These are phyloP conservation scores for Antigone vipio DNA, from an alignment of 2,113 vertebrate genomes.

Conservation along the genomic window DNA sequence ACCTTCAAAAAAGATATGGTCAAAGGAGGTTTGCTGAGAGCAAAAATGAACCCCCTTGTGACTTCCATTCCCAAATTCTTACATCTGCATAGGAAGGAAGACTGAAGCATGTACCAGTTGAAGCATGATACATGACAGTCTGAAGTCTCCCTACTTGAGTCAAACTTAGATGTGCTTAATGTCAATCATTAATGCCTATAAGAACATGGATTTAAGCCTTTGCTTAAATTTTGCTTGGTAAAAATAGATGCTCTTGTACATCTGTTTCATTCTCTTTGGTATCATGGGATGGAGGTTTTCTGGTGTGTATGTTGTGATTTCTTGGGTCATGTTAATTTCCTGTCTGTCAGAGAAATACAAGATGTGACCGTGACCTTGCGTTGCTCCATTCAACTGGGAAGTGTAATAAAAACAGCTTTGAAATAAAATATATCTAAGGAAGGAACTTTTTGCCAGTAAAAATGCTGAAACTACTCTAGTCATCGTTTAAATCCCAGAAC, in stretches of 20 bases:
- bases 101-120: not conserved
- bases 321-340: constrained; percentile 29
- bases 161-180: not conserved
- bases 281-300: not conserved
- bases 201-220: not conserved
- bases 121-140: not conserved
- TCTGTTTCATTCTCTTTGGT: not conserved
- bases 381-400: constrained; percentile 23
- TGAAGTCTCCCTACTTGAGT: not conserved
- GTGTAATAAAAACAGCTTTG: constrained; percentile 22
- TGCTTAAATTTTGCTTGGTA: not conserved
- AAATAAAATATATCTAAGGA: constrained; percentile 45
- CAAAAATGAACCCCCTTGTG: not conserved
- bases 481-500: constrained; percentile 41
- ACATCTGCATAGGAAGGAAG: constrained; percentile 5
- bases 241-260: not conserved
- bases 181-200: not conserved
- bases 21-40: not conserved
- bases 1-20: not conserved
- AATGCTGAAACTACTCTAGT: constrained; percentile 34
- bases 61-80: not conserved
- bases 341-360: constrained; percentile 22
- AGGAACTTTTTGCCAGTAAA: constrained; percentile 27
- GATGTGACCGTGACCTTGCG: not conserved
- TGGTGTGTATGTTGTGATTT: not conserved